These are phyloP conservation scores for Turritopsis dohrnii DNA, from an alignment of 30 jellyfish, hydroid and myxozoan genomes.

Conservation along the genomic window DNA sequence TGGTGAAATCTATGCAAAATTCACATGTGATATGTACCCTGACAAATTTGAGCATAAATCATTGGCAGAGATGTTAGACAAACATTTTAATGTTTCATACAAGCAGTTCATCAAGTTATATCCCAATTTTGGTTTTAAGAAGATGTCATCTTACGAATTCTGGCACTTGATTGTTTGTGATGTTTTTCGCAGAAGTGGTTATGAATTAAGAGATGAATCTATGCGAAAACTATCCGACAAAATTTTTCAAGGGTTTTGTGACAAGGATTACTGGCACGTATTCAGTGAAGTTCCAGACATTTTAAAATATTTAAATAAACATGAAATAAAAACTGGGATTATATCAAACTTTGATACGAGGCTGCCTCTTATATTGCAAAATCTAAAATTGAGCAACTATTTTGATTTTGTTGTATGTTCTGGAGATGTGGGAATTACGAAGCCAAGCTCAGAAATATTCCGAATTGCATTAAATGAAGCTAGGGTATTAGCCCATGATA, in stretches of 20 bases:
- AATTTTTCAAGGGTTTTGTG: conserved; percentile 13
- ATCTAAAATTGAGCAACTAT: conserved; percentile 1
- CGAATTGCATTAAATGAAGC: conserved; percentile 8
- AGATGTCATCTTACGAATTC: conserved; percentile 18
- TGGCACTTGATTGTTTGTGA: conserved; percentile 24
- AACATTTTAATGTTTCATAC: neutral
- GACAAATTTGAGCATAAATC: neutral
- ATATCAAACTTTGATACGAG: conserved; percentile 37
- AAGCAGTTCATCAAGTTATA: neutral
- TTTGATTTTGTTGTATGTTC: conserved; percentile 27
- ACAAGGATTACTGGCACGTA: conserved; percentile 6
- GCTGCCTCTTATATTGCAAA: neutral
- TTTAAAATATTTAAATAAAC: neutral
- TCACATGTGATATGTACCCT: neutral
- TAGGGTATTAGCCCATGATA: neutral
- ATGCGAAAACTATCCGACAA: neutral
- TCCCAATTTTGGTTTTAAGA: conserved; percentile 33
- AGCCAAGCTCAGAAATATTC: conserved; percentile 20
- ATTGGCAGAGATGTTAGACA: neutral
- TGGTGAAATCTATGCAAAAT: conserved; percentile 8
- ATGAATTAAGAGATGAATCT: neutral
- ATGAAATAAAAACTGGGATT: conserved; percentile 11
- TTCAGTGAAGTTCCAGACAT: conserved; percentile 6
- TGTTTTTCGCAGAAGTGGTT: neutral
- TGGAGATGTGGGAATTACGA: conserved; percentile 3